Conservation (phyloP, 2,113 vertebrate species). For the Myotis lucifugus region DNA sequence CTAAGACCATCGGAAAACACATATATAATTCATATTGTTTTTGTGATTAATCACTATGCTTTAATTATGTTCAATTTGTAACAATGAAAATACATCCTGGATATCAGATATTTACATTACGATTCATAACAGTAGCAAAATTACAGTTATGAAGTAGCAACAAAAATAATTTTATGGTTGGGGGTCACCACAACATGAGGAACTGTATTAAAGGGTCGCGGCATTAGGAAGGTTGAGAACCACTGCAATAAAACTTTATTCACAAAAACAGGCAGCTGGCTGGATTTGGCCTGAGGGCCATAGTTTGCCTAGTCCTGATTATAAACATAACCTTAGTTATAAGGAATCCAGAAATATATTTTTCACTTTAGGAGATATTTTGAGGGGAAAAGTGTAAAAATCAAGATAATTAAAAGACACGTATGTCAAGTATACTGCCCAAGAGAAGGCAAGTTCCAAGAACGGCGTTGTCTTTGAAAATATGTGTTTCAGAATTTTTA, state of each 20-base stretch:
- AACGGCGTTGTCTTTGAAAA: not conserved
- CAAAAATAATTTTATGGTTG: no score
- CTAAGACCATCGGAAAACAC: no score
- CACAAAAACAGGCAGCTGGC: not conserved
- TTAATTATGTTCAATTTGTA: no score
- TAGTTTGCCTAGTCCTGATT: not conserved
- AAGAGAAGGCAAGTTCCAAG: not conserved
- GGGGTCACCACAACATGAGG: no score
- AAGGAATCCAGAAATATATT: not conserved
- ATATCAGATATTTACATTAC: no score
- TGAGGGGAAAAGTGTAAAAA: not conserved
- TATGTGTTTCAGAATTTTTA: not conserved
- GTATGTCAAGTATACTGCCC: not conserved
- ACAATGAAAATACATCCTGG: no score
- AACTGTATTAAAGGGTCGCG: no score
- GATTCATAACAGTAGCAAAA: no score
- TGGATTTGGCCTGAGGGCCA: not conserved
- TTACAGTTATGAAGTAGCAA: no score
- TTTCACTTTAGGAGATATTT: not conserved
- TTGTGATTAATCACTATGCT: no score
- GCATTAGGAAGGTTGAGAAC: no score
- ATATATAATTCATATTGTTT: no score
- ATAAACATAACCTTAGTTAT: not conserved
- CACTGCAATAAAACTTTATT: conserved; percentile 17
- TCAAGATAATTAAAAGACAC: not conserved